phyloP scores from a whole-genome alignment of 2,797 vertebrate genomes.

The Pseudomugil tenellus region DNA sequence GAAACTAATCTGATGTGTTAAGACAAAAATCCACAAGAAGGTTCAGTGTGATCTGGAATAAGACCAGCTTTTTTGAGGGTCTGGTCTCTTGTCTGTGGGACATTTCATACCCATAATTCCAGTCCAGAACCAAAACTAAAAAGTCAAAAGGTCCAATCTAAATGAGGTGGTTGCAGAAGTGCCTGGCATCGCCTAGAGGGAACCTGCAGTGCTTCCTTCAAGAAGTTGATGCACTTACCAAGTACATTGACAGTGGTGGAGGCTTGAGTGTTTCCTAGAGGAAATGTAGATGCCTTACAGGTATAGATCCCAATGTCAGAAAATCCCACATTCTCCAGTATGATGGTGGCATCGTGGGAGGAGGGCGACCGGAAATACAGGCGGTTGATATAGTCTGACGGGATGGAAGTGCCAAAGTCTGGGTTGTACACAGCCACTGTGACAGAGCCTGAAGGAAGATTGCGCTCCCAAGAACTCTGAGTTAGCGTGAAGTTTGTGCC shows the following conservation, averaged over 20 bases:
- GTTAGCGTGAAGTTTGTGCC: conserved; percentile 90
- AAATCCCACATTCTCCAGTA: conserved; percentile 91
- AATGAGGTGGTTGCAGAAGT: too few species aligned
- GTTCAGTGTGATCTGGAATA: too few species aligned
- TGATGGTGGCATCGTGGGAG: conserved; percentile 91
- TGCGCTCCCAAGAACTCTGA: conserved; percentile 96
- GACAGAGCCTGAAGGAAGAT: conserved; percentile 85
- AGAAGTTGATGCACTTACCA: conserved; percentile 80
- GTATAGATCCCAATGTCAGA: conserved; percentile 93
- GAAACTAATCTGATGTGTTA: too few species aligned
- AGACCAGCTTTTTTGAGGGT: too few species aligned
- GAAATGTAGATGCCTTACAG: conserved; percentile 97
- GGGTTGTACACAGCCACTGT: conserved; percentile 96
- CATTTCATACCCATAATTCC: too few species aligned
- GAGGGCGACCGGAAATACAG: conserved; percentile 92
- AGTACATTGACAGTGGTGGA: conserved; percentile 91
- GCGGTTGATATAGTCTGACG: conserved; percentile 88
- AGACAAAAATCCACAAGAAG: too few species aligned
- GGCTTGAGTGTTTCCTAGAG: conserved; percentile 93
- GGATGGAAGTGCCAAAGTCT: conserved; percentile 91
- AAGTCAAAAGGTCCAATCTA: too few species aligned
- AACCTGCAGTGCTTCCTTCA: background rate
- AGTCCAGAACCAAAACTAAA: too few species aligned
- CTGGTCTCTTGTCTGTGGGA: too few species aligned
- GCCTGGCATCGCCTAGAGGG: too few species aligned